phyloP scores from a whole-genome alignment of 1,140 invertebrate species.

The Octopus sinensis region DNA sequence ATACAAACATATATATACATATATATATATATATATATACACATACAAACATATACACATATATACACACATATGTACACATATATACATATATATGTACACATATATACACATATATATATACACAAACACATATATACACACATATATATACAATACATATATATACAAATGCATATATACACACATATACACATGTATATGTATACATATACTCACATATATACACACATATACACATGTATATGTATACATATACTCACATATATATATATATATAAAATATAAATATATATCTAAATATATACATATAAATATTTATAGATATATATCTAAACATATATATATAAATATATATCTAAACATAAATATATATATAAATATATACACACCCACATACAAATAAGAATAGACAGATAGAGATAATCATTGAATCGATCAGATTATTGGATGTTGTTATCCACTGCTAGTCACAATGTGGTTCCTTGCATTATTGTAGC shows the following conservation, averaged over 20 bases:
- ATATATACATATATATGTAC: not conserved
- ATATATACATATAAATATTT: not conserved
- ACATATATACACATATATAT: not conserved
- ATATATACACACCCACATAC: not conserved
- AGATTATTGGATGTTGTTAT: no score
- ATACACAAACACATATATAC: not conserved
- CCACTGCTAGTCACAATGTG: no score
- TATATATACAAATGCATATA: constrained; percentile 1
- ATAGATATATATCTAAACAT: not conserved
- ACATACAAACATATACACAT: not conserved
- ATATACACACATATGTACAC: not conserved
- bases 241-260: not conserved
- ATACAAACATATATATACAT: not conserved
- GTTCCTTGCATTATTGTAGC: no score
- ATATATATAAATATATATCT: not conserved
- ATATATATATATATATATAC: not conserved
- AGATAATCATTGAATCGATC: no score
- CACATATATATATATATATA: not conserved
- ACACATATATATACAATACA: not conserved
- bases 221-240: not conserved
- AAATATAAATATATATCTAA: not conserved
- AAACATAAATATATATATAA: not conserved
- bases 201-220: not conserved
- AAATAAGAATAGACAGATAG: not conserved
- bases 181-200: not conserved